Percentiles rank a stretch among this genome's conserved stretches.
Conservation (phyloP, 37 sponge, comb jelly and placozoan genomes). For the Ephydatia muelleri region DNA sequence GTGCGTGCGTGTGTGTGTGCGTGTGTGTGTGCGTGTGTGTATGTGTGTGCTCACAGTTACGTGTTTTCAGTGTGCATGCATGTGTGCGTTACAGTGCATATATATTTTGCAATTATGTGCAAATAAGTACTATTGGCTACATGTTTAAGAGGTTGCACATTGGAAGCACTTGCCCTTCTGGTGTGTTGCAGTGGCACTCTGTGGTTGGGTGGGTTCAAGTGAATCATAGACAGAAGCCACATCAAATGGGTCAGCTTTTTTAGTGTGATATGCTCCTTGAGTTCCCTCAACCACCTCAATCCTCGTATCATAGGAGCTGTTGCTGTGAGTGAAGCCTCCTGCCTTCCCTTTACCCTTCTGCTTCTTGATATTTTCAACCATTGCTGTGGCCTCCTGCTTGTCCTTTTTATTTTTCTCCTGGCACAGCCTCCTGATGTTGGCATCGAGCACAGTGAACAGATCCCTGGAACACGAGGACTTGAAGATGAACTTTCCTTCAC, state of each 20-base stretch:
- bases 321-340: not conserved
- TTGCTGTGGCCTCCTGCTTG: not conserved
- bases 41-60: too few relatives aligned
- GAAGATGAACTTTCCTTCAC: conserved; percentile 35
- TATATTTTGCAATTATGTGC: too few relatives aligned
- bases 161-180: not conserved
- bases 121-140: too few relatives aligned
- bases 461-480: conserved; percentile 48
- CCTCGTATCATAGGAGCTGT: not conserved
- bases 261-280: not conserved
- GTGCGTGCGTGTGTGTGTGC: not conserved
- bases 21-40: not conserved
- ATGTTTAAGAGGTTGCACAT: too few relatives aligned
- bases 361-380: not conserved
- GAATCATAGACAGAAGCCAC: not conserved
- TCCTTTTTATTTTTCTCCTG: not conserved
- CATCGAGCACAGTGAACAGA: conserved; percentile 63
- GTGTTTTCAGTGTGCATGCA: too few relatives aligned
- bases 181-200: not conserved
- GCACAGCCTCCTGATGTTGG: conserved; percentile 52
- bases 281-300: not conserved
- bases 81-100: too few relatives aligned
- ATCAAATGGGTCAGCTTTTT: not conserved
- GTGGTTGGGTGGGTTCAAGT: not conserved
- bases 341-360: not conserved